phyloP scores from a whole-genome alignment of 1,140 invertebrate species.

The Nephotettix cincticeps region DNA sequence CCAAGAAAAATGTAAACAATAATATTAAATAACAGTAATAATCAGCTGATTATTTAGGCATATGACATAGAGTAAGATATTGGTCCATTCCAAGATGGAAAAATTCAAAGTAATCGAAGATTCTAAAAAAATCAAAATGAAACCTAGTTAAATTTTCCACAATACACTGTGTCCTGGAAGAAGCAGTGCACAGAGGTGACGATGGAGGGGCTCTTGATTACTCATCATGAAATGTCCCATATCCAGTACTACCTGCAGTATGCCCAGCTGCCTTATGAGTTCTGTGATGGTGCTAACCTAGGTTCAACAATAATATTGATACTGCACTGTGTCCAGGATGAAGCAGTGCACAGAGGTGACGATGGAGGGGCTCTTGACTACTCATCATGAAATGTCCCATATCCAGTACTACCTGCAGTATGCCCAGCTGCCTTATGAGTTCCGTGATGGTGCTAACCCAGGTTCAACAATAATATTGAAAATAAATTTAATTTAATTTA shows the following conservation, averaged over 20 bases:
- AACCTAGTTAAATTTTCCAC: no score
- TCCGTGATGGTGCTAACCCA: constrained; percentile 76
- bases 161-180: no score
- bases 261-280: constrained; percentile 68
- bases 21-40: no score
- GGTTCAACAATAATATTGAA: no score
- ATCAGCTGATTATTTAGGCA: no score
- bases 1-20: no score
- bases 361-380: constrained; percentile 74
- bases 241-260: constrained; percentile 82
- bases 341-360: constrained; percentile 87
- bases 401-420: constrained; percentile 84
- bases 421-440: constrained; percentile 68
- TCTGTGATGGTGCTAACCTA: constrained; percentile 76
- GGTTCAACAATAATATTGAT: no score
- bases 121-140: no score
- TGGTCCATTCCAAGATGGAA: no score
- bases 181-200: constrained; percentile 86
- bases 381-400: constrained; percentile 86
- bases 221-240: constrained; percentile 86
- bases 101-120: no score
- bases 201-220: constrained; percentile 76
- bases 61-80: no score
- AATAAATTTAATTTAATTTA: no score
- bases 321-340: constrained; percentile 62